Percentiles rank a stretch among this genome's conserved stretches.
Evolutionary conservation across 2,113 vertebrate species (phyloP).

Genomic region (Dermatemys mawii): DNA sequence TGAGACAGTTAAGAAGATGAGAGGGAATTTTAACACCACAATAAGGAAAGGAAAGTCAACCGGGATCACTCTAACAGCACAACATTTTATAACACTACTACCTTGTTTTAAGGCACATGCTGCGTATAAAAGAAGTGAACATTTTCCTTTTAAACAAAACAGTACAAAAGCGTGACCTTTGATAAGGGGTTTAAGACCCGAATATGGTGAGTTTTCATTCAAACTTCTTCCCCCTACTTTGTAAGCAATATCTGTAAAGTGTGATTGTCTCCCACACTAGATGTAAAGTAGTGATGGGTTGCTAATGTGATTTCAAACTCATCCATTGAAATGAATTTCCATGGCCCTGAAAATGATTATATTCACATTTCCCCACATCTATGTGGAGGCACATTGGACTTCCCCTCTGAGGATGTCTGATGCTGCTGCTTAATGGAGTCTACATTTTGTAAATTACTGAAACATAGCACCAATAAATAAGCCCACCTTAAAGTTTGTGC

Average conservation of each 20-base stretch:
- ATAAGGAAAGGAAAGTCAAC: neutral
- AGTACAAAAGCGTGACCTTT: neutral
- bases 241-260: neutral
- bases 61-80: conserved; percentile 21
- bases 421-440: conserved; percentile 75
- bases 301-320: conserved; percentile 48
- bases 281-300: conserved; percentile 31
- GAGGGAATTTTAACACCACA: conserved; percentile 5
- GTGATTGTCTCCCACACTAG: neutral
- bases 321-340: conserved; percentile 24
- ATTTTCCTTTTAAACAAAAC: neutral
- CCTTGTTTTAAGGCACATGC: neutral
- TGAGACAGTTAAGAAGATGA: neutral
- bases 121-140: neutral
- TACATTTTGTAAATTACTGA: conserved; percentile 75
- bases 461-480: conserved; percentile 75
- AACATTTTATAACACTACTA: conserved; percentile 18
- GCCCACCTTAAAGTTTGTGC: conserved; percentile 56
- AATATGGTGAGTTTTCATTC: neutral
- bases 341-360: neutral
- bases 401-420: conserved; percentile 57
- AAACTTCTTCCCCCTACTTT: neutral
- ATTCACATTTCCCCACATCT: neutral
- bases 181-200: neutral
- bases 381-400: conserved; percentile 41